A percentile compares a stretch with the other conserved stretches of the same genome.
Conservation (phyloP, 2,888 invertebrate species). For the Lacanobia wlatinum region DNA sequence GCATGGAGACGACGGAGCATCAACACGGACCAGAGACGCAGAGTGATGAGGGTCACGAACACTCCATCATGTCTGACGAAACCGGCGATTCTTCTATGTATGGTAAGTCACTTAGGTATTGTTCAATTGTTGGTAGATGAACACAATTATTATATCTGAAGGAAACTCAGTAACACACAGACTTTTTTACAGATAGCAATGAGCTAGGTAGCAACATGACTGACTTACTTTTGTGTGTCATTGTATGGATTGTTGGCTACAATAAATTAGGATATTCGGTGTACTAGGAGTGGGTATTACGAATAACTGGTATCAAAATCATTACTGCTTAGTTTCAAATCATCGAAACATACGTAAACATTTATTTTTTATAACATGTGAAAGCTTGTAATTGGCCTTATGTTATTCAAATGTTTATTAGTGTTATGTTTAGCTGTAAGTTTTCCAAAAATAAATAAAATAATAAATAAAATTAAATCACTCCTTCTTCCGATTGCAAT, state of each 20-base stretch:
- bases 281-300: too few species aligned
- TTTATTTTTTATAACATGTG: too few species aligned
- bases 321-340: not conserved
- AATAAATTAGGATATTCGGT: too few species aligned
- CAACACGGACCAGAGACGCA: constrained; percentile 74
- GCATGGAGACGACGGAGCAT: constrained; percentile 51
- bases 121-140: not conserved
- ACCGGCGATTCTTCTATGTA: constrained; percentile 89
- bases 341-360: too few species aligned
- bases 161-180: not conserved
- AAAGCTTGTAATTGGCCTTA: too few species aligned
- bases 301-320: not conserved
- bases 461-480: too few species aligned
- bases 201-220: too few species aligned
- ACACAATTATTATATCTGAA: not conserved
- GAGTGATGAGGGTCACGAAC: constrained; percentile 74
- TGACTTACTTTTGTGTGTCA: too few species aligned
- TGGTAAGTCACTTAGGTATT: constrained; percentile 80
- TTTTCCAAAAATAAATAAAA: too few species aligned
- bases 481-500: not conserved
- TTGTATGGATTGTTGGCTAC: too few species aligned
- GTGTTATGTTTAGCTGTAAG: too few species aligned
- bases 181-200: not conserved
- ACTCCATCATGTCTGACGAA: constrained; percentile 77
- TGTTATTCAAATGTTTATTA: too few species aligned